A percentile compares a stretch with the other conserved stretches of the same genome.
Evolutionary conservation across 2,888 invertebrate species (phyloP).

Genomic region (Euzetes globulus): DNA sequence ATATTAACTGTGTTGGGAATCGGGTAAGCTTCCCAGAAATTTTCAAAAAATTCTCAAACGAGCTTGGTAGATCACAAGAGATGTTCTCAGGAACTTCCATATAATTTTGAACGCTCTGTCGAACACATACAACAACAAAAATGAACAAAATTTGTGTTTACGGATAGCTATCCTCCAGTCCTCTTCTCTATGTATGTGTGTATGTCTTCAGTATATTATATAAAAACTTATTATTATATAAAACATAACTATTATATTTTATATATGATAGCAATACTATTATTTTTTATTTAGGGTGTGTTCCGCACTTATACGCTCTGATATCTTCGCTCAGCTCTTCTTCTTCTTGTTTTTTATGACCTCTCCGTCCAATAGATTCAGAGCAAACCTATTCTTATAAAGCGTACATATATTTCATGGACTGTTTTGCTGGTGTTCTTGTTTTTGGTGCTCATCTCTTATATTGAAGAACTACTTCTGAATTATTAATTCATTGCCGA

Average conservation of each 20-base stretch:
- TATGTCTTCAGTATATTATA: too few relatives aligned
- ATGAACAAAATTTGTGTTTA: too few relatives aligned
- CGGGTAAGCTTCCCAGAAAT: background rate
- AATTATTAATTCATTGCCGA: constrained; percentile 3
- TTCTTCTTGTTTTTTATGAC: background rate
- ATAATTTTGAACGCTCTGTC: too few relatives aligned
- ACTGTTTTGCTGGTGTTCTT: background rate
- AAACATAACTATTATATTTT: background rate
- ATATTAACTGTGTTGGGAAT: background rate
- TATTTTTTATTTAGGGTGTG: constrained; percentile 18
- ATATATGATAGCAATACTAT: background rate
- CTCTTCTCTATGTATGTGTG: too few relatives aligned
- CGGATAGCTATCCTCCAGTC: too few relatives aligned
- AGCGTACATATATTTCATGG: background rate
- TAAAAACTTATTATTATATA: background rate
- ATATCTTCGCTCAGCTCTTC: background rate
- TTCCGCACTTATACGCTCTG: background rate
- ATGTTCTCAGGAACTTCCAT: too few relatives aligned
- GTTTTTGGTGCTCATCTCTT: background rate
- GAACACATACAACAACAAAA: too few relatives aligned
- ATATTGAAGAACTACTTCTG: background rate
- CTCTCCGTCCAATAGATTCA: background rate
- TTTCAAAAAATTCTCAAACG: too few relatives aligned
- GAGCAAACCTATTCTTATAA: background rate
- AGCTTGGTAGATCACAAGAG: too few relatives aligned